Percentiles rank a stretch among this genome's conserved stretches.
Conservation (phyloP, 1,140 invertebrate genomes). For the Zaprionus camerounensis region DNA sequence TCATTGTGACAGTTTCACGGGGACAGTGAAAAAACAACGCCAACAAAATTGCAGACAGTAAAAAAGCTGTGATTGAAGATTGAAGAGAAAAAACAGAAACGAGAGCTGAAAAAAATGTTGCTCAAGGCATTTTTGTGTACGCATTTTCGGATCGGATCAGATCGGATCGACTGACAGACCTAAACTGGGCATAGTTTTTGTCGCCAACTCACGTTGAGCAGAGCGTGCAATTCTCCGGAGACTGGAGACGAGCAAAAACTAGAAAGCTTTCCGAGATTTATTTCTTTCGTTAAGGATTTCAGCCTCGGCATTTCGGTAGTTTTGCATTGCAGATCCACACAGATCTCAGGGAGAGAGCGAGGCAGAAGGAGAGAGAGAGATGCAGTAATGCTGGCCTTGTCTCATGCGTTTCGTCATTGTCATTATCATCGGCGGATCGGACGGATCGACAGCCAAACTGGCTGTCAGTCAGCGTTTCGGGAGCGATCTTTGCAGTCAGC, state of each 20-base stretch:
- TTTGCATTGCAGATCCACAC: slow-evolving; percentile 76
- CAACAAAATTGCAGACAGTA: slow-evolving; percentile 47
- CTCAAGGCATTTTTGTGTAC: slow-evolving; percentile 69
- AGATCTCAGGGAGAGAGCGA: neutral
- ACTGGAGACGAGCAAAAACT: slow-evolving; percentile 72
- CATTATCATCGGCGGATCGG: slow-evolving; percentile 42
- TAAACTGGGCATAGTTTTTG: slow-evolving; percentile 47
- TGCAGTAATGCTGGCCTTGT: slow-evolving; percentile 21
- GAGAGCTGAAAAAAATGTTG: slow-evolving; percentile 40
- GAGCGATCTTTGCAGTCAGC: slow-evolving; percentile 60
- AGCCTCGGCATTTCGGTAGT: slow-evolving; percentile 44
- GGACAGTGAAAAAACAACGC: neutral
- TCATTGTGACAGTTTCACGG: slow-evolving; percentile 61
- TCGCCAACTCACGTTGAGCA: slow-evolving; percentile 12
- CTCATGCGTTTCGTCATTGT: slow-evolving; percentile 59
- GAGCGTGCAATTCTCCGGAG: slow-evolving; percentile 81
- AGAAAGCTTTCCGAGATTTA: slow-evolving; percentile 73
- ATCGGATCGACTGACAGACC: slow-evolving; percentile 12
- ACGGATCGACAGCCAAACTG: slow-evolving; percentile 29
- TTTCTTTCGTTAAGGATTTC: slow-evolving; percentile 81
- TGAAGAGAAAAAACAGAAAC: slow-evolving; percentile 12
- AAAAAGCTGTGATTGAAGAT: slow-evolving; percentile 29
- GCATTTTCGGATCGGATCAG: slow-evolving; percentile 33
- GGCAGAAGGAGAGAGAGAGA: neutral
- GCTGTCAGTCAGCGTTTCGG: slow-evolving; percentile 26